Conservation (phyloP, 2,888 invertebrate genomes). For the Itoplectis maculator region DNA sequence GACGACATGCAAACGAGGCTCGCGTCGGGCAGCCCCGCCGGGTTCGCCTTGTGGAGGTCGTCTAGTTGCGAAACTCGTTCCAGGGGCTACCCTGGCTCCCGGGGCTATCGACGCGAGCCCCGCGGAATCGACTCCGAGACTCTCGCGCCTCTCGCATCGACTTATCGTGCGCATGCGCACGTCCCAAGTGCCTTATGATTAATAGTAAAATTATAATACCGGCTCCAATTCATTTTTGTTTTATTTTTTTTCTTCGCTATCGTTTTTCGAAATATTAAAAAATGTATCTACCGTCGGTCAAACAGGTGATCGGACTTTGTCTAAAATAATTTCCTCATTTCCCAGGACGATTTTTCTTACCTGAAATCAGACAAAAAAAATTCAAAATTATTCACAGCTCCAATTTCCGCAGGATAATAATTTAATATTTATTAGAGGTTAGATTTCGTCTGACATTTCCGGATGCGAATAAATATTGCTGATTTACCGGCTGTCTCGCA, state of each 20-base stretch:
- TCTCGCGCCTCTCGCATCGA: constrained; percentile 12
- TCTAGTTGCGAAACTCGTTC: constrained; percentile 81
- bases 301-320: not conserved
- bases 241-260: not conserved
- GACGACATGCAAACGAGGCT: constrained; percentile 72
- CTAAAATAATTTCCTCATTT: not conserved
- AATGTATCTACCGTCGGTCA: not conserved
- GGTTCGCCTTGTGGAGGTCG: constrained; percentile 77
- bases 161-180: too few relatives aligned
- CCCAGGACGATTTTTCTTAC: constrained; percentile 66
- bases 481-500: constrained; percentile 43
- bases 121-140: constrained; percentile 14
- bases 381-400: constrained; percentile 9
- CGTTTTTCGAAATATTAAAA: not conserved
- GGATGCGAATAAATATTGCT: constrained; percentile 46
- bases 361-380: constrained; percentile 68
- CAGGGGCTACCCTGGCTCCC: constrained; percentile 65
- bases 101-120: constrained; percentile 58
- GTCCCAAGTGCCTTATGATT: too few relatives aligned
- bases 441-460: constrained; percentile 15
- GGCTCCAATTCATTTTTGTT: too few relatives aligned
- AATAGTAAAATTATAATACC: too few relatives aligned
- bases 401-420: constrained; percentile 7
- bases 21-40: too few relatives aligned
- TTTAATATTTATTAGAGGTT: constrained; percentile 1